These are phyloP conservation scores for Dicrostonyx torquatus DNA, from an alignment of 2,797 vertebrate genomes.

Conservation along the genomic window DNA sequence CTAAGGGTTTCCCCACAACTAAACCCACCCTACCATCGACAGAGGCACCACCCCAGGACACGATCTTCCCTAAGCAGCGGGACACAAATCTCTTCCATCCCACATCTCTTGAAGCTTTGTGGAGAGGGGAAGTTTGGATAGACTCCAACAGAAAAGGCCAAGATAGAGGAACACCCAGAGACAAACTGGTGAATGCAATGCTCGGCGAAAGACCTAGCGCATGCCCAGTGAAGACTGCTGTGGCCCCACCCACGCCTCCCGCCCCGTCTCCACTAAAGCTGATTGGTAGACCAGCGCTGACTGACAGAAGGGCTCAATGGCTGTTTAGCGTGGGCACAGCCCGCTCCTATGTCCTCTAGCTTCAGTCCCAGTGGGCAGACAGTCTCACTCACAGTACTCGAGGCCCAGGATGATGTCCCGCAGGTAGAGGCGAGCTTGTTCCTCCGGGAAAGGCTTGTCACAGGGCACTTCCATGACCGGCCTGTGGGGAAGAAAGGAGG, in stretches of 20 bases:
- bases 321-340: not conserved
- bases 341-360: rapidly evolving
- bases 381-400: conserved; percentile 94
- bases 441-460: conserved; percentile 92
- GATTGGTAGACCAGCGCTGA: conserved; percentile 41
- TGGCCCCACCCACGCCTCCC: not conserved
- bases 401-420: conserved; percentile 97
- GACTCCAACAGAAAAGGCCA: not conserved
- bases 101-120: not conserved
- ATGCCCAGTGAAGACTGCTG: not conserved
- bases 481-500: conserved; percentile 81
- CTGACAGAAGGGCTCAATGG: not conserved
- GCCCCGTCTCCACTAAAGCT: not conserved
- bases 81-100: not conserved
- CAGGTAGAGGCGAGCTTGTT: conserved; percentile 94
- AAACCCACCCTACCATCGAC: not conserved
- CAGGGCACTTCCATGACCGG: conserved; percentile 98
- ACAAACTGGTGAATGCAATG: rapidly evolving
- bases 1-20: not conserved
- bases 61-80: not conserved
- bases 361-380: not conserved
- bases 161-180: not conserved
- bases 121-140: not conserved
- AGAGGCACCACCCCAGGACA: not conserved
- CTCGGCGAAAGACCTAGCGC: rapidly evolving